Evolutionary conservation across 2,113 vertebrate species (phyloP), one percentile per base, ranked within the genome.

Genomic region (Gymnorhina tibicen): DNA sequence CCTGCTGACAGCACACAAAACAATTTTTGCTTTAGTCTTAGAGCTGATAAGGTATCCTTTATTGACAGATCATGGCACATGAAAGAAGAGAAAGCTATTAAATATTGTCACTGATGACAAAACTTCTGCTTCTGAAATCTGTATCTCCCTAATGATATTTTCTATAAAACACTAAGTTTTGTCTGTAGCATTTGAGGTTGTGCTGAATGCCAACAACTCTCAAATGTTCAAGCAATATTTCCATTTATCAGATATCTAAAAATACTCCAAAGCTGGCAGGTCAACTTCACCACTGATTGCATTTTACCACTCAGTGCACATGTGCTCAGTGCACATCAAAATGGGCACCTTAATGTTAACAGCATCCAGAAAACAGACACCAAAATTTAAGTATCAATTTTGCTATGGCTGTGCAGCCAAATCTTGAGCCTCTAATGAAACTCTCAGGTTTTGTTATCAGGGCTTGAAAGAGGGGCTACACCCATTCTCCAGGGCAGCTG

Each of bases 11-110:
- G 63, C 39, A 50, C 83, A 82, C 41, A 82, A 89, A 85, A 84
- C 77, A 76, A 91, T 90, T 77, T 82, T 76, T 92, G 79, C 50
- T 85, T 88, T 94, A 90, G 49, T 84, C 77, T 93, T 90, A 76
- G 4, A 73, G 53, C 26, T 88, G 72, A 76, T 89, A 87, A 87
- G 26, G n/a, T 39, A 84, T 75, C 70, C 24, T 90, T 67, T 87
- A 93, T 66, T 91, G 58, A 79, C 70, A 90, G 53, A 83, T 83
- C 26, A 80, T 35, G 87, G 67, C 66, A 81, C 58, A 73, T 30
- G 52, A 82, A 91, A 78, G 39, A 63, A 44, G 7, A 91, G 55
- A 90, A 83, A 79, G 37, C 55, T 85, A 87, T 67, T 83, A 83
- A 85, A 80, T 80, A 73, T 16, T 50, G 42, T 11, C 44, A 90